phyloP scores from a whole-genome alignment of 37 sponge, comb jelly and placozoan genomes.

The Trichoplax adhaerens region DNA sequence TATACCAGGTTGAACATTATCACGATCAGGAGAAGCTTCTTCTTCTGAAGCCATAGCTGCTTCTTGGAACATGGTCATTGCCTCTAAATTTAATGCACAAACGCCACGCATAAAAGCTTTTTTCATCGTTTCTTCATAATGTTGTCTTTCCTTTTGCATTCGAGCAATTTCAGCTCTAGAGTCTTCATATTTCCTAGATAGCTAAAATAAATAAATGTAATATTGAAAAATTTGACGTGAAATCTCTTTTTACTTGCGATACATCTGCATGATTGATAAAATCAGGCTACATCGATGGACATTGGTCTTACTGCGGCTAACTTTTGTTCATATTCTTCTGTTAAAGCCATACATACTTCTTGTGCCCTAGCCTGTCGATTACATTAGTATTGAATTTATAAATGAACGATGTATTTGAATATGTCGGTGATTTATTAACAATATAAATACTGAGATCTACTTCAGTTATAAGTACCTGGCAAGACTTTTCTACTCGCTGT shows the following conservation, averaged over 20 bases:
- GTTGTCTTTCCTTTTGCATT: conserved; percentile 39
- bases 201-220: conserved; percentile 6
- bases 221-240: not conserved
- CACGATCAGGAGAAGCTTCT: too few species aligned
- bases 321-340: conserved; percentile 63
- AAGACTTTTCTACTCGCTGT: conserved; percentile 72
- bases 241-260: not conserved
- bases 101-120: conserved; percentile 98
- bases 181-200: conserved; percentile 37
- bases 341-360: conserved; percentile 69
- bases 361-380: conserved; percentile 35
- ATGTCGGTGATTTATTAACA: not conserved
- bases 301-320: conserved; percentile 15
- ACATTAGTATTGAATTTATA: conserved; percentile 2
- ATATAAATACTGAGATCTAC: not conserved
- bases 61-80: conserved; percentile 83
- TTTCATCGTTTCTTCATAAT: conserved; percentile 92
- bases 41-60: not conserved
- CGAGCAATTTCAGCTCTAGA: conserved; percentile 26
- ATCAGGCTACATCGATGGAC: not conserved
- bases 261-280: not conserved
- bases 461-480: conserved; percentile 45
- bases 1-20: too few species aligned
- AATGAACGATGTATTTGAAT: conserved; percentile 5
- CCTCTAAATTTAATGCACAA: conserved; percentile 95